Evolutionary conservation across 1,140 invertebrate genomes (phyloP).

Genomic region (Conus ventricosus): DNA sequence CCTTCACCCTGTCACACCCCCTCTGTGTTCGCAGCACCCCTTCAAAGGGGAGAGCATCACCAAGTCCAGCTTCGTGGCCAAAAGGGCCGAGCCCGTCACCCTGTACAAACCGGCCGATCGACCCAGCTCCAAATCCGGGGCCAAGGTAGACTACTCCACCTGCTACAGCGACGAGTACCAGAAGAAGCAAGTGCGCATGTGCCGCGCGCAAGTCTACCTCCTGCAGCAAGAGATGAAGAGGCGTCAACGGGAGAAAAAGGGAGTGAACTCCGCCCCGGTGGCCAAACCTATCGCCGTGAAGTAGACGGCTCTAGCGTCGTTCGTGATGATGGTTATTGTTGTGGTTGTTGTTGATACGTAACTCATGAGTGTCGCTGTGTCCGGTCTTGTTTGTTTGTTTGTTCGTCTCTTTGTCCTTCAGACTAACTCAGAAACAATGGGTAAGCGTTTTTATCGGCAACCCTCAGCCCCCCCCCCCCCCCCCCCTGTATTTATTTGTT

Average conservation of each 20-base stretch:
- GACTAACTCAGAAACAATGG: too few species aligned
- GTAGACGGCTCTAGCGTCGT: not conserved
- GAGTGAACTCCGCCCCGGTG: not conserved
- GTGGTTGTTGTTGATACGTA: not conserved
- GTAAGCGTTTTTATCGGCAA: too few species aligned
- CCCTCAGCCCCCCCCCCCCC: too few species aligned
- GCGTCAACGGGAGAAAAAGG: slow-evolving; percentile 36
- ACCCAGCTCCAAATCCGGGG: slow-evolving; percentile 42
- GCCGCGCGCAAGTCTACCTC: slow-evolving; percentile 63
- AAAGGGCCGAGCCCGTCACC: slow-evolving; percentile 51
- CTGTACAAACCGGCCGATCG: slow-evolving; percentile 58
- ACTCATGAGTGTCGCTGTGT: not conserved
- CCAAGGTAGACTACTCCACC: slow-evolving; percentile 60
- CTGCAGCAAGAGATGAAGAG: slow-evolving; percentile 64
- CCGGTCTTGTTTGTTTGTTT: too few species aligned
- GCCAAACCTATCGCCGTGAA: slow-evolving; percentile 21
- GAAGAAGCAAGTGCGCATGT: slow-evolving; percentile 60
- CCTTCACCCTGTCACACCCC: not conserved
- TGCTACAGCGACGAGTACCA: slow-evolving; percentile 60
- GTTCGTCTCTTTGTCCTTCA: too few species aligned
- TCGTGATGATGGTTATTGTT: not conserved
- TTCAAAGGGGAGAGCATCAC: slow-evolving; percentile 63
- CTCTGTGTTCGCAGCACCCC: slow-evolving; percentile 39
- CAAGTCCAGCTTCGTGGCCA: slow-evolving; percentile 54
- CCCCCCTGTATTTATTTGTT: too few species aligned